Conservation (phyloP, 1,140 invertebrate genomes). For the Lordiphosa mommai region DNA sequence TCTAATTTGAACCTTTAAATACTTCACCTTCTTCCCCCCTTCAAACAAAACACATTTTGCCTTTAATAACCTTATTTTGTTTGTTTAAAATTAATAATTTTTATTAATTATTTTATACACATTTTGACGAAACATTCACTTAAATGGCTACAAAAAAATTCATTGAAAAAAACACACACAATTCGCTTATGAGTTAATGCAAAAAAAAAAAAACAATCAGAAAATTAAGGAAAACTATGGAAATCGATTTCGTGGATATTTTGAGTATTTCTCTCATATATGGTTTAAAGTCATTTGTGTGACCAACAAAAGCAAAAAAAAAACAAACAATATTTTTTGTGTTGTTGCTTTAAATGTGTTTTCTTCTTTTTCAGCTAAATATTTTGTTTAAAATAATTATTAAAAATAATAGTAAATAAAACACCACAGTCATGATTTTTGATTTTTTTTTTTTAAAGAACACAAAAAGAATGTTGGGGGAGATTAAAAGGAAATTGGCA, state of each 20-base stretch:
- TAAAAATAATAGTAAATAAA: conserved; percentile 78
- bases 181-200: conserved; percentile 41
- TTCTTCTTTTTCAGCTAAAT: conserved; percentile 29
- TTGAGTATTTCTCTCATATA: conserved; percentile 17
- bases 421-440: conserved; percentile 78
- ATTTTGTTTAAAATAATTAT: conserved; percentile 64
- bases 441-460: conserved; percentile 41
- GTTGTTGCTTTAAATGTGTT: conserved; percentile 19
- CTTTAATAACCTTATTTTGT: conserved; percentile 33
- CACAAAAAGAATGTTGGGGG: conserved; percentile 45
- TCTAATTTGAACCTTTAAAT: no score
- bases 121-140: conserved; percentile 48
- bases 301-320: conserved; percentile 25
- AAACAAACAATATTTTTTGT: conserved; percentile 19
- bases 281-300: conserved; percentile 3
- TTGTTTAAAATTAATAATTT: conserved; percentile 3
- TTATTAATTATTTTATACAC: conserved; percentile 52
- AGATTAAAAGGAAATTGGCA: conserved; percentile 31
- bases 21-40: no score
- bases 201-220: no score
- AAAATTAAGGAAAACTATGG: no score
- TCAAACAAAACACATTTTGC: neutral
- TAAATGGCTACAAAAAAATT: conserved; percentile 52
- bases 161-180: conserved; percentile 52
- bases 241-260: conserved; percentile 4